Evolutionary conservation across 2,113 vertebrate species (phyloP).

Genomic region (Raja brachyura): DNA sequence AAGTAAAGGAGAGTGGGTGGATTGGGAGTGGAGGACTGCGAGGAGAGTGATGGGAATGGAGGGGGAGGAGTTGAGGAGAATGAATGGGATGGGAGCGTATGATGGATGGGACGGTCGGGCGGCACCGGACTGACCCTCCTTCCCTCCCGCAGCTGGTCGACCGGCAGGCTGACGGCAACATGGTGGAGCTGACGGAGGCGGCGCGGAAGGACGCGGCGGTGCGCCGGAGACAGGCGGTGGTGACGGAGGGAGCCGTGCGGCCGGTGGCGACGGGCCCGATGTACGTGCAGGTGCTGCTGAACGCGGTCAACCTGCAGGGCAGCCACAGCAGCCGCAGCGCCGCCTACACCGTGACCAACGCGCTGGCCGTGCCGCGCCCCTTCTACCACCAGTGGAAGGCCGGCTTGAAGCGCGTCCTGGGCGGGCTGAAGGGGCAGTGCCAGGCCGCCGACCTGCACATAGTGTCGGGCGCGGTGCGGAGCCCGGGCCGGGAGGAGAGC

Average conservation of each 20-base stretch:
- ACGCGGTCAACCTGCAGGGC: background rate
- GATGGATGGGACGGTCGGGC: no score
- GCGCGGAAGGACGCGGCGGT: background rate
- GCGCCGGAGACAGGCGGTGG: background rate
- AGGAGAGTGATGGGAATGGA: no score
- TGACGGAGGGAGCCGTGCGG: background rate
- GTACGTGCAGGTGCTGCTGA: background rate
- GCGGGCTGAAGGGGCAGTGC: background rate
- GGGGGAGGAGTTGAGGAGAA: no score
- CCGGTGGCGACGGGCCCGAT: background rate
- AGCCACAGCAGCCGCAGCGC: background rate
- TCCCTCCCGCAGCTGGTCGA: background rate
- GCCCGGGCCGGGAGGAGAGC: background rate
- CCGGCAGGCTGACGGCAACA: background rate
- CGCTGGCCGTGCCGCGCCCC: background rate
- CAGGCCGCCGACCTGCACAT: background rate
- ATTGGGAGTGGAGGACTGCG: no score
- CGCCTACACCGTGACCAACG: background rate
- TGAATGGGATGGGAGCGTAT: background rate
- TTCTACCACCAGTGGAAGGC: background rate
- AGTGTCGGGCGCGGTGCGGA: background rate
- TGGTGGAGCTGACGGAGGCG: fast-evolving
- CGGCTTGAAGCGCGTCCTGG: background rate
- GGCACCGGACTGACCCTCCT: background rate
- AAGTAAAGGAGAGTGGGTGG: no score